Base-by-base conservation (phyloP, 2,888 invertebrate genomes). In the Euplexia lucipara region DNA sequence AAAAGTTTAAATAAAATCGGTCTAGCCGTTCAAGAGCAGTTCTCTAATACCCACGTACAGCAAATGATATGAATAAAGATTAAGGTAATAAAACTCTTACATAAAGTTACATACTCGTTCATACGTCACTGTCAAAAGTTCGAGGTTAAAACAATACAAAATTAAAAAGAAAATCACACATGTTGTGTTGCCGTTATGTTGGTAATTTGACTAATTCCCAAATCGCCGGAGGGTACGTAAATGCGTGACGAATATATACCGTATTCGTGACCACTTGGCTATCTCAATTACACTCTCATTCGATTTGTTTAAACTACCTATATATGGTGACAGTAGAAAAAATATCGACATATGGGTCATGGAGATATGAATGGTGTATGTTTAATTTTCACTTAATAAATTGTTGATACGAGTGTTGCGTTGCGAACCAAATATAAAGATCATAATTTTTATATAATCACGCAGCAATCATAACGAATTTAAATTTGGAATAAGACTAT, bases 211-310 rank as follows among this genome's bases (percentile, higher is more conserved):
- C 85, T 86, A 86, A 83, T 87, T 90, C 87, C 79, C 86, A 85
- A 86, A 90, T 85, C 76, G 86, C 83, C 88, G 71, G 78, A 82
- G 82, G 86, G 84, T 76, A 68, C 83, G 79, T 32, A 47, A 56
- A 68, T 58, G 64, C 77, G 81, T 81, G 81, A 75, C 84, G 83
- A 64, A 80, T 75, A 79, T 79, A 83, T 79, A 84, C 83, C 78
- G 71, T 80, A 82, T 81, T 90, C 91, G 90, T 91, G 91, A 88
- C 87, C 87, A 86, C 86, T 88, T 82, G 66, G 75, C 76, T 70
- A 70, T 83, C 82, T 78, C 84, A 79, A 88, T 84, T 87, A 85
- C 82, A 85, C 83, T 86, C 83, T 83, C 64, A 77, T 83, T 81
- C 65, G 78, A 83, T 86, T 86, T 85, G 82, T 86, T 85, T 79